Evolutionary conservation across 2,888 invertebrate genomes (phyloP).

Genomic region (Antitype chi): DNA sequence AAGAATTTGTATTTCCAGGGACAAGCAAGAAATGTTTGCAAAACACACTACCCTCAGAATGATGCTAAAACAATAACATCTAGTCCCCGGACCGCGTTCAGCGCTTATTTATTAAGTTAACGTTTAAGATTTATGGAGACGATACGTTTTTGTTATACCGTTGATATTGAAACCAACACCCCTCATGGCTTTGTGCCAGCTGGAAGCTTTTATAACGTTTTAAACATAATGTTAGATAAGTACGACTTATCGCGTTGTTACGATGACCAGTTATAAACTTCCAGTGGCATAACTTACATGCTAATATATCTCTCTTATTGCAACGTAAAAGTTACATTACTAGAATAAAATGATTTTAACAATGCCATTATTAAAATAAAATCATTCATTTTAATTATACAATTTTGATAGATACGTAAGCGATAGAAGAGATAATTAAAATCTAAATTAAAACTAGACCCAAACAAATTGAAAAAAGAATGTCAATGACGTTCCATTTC

Average conservation of each 20-base stretch:
- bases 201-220: constrained; percentile 85
- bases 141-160: constrained; percentile 88
- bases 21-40: constrained; percentile 87
- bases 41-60: constrained; percentile 86
- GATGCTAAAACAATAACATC: constrained; percentile 84
- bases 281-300: constrained; percentile 86
- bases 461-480: constrained; percentile 68
- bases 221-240: constrained; percentile 75
- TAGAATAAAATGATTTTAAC: constrained; percentile 53
- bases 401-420: constrained; percentile 45
- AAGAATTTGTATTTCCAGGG: constrained; percentile 84
- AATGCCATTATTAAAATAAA: constrained; percentile 55
- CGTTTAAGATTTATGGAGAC: constrained; percentile 86
- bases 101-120: constrained; percentile 82
- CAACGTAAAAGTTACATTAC: constrained; percentile 40
- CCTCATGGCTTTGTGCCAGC: constrained; percentile 89
- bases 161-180: constrained; percentile 90
- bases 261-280: constrained; percentile 81
- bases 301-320: constrained; percentile 84
- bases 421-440: constrained; percentile 69
- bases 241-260: constrained; percentile 58
- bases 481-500: constrained; percentile 58
- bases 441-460: constrained; percentile 61
- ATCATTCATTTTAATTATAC: constrained; percentile 38
- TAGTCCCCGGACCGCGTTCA: constrained; percentile 81